Percentiles rank a stretch among this genome's conserved stretches.
These are phyloP conservation scores for Chlorodrepanis virens DNA, from an alignment of 2,113 vertebrate genomes.

Conservation along the genomic window DNA sequence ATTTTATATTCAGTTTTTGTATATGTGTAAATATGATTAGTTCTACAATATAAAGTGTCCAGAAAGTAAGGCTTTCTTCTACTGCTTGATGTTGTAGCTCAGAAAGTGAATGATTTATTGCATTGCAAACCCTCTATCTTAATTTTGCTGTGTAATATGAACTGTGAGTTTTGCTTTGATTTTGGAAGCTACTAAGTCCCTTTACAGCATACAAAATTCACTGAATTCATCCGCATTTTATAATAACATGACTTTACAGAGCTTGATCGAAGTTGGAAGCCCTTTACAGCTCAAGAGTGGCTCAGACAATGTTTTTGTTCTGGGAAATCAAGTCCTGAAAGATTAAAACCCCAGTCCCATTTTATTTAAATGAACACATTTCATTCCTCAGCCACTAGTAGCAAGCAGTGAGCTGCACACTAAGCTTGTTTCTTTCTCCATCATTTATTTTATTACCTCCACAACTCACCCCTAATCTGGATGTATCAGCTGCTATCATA, in stretches of 20 bases:
- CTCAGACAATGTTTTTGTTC: slow-evolving; percentile 1
- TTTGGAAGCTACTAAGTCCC: not conserved
- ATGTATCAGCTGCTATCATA: not conserved
- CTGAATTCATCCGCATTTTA: not conserved
- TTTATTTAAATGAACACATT: slow-evolving; percentile 24
- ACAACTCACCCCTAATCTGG: not conserved
- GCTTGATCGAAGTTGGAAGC: not conserved
- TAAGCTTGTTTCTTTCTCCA: not conserved
- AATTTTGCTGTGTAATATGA: not conserved
- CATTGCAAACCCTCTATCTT: not conserved
- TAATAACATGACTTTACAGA: not conserved
- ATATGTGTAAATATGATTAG: not conserved
- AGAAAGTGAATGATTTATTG: not conserved
- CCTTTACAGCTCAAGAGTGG: not conserved
- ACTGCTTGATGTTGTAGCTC: not conserved
- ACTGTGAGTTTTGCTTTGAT: not conserved
- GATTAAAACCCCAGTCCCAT: not conserved
- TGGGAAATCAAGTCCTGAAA: not conserved
- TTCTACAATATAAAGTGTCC: not conserved
- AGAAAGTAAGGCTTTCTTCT: not conserved
- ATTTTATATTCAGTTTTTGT: not conserved
- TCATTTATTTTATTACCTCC: slow-evolving; percentile 30
- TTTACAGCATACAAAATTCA: not conserved
- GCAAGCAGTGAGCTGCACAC: not conserved
- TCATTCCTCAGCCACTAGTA: not conserved